A percentile compares a stretch with the other conserved stretches of the same genome.
Evolutionary conservation across 2,888 invertebrate species (phyloP).

Genomic region (Tineola bisselliella): DNA sequence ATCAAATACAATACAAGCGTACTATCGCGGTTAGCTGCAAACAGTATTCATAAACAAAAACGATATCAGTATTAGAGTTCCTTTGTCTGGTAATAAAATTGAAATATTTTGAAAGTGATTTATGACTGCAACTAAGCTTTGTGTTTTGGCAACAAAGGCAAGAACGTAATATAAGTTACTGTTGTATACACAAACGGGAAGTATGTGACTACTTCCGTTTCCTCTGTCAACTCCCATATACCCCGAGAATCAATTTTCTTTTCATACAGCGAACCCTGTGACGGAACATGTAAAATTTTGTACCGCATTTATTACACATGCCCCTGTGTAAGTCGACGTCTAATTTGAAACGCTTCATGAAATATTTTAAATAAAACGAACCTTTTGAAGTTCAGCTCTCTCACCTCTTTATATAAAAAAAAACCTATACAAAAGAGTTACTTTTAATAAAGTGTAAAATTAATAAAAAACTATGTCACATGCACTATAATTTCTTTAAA

Average conservation of each 20-base stretch:
- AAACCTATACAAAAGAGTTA: background rate
- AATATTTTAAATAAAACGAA: background rate
- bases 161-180: background rate
- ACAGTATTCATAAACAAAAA: too few relatives aligned
- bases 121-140: background rate
- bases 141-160: background rate
- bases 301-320: background rate
- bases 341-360: background rate
- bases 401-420: background rate
- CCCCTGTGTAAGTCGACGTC: background rate
- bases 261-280: background rate
- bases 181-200: background rate
- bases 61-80: too few relatives aligned
- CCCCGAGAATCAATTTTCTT: background rate
- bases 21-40: too few relatives aligned
- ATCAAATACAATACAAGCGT: too few relatives aligned
- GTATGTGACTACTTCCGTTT: background rate
- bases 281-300: background rate
- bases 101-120: too few relatives aligned
- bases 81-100: too few relatives aligned
- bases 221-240: background rate
- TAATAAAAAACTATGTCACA: too few relatives aligned
- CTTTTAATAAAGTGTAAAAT: too few relatives aligned
- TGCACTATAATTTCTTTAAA: too few relatives aligned
- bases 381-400: background rate